Conservation (phyloP, 2,113 vertebrate genomes). For the Arenaria interpres region DNA sequence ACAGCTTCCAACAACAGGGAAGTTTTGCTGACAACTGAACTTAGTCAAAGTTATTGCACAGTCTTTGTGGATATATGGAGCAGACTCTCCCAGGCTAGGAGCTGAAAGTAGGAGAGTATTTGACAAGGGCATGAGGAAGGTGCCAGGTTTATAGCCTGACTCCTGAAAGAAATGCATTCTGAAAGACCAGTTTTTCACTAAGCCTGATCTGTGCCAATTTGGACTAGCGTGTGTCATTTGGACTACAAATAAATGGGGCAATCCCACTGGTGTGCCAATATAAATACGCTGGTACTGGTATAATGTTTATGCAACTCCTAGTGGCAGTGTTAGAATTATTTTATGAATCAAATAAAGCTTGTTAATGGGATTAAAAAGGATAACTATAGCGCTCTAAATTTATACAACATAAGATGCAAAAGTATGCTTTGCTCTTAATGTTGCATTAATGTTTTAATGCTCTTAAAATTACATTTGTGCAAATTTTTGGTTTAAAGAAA, state of each 20-base stretch:
- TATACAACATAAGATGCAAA: neutral
- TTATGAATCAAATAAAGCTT: neutral
- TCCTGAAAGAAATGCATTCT: neutral
- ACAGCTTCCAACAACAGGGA: neutral
- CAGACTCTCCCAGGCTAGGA: neutral
- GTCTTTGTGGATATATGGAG: neutral
- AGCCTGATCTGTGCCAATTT: neutral
- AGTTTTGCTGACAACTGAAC: slow-evolving; percentile 17
- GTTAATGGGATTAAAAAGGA: neutral
- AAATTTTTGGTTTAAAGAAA: neutral
- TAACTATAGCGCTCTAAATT: neutral
- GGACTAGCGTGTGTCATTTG: neutral
- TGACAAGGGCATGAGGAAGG: neutral
- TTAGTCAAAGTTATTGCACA: neutral
- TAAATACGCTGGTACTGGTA: neutral
- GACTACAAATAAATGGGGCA: neutral
- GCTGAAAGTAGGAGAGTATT: neutral
- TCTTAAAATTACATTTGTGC: neutral
- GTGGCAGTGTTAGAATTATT: neutral
- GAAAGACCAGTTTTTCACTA: neutral
- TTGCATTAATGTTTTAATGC: no score
- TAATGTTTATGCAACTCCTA: neutral
- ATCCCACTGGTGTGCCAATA: neutral
- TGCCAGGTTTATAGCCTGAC: slow-evolving; percentile 1
- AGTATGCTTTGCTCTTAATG: neutral